Evolutionary conservation across 1,140 invertebrate genomes (phyloP).

Genomic region (Mactra quadrangularis): DNA sequence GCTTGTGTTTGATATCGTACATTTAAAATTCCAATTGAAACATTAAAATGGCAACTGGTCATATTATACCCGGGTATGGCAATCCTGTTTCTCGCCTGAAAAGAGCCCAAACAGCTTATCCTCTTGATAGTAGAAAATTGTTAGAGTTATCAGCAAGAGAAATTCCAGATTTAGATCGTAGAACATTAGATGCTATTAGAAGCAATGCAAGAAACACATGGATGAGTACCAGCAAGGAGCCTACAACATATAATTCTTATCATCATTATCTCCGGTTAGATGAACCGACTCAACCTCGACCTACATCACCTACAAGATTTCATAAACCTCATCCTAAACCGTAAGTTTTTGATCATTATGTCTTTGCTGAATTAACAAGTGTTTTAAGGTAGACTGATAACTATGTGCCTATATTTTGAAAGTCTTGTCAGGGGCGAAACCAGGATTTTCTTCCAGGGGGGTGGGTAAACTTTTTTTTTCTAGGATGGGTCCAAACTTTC

Average conservation of each 20-base stretch:
- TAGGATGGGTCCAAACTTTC: too few species aligned
- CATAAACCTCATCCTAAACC: conserved; percentile 79
- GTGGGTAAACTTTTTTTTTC: too few species aligned
- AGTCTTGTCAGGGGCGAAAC: too few species aligned
- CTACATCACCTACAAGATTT: conserved; percentile 70
- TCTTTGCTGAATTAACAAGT: too few species aligned
- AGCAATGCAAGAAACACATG: conserved; percentile 73
- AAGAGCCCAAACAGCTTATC: conserved; percentile 73
- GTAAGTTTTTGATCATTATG: conserved; percentile 70
- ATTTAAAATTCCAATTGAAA: neutral
- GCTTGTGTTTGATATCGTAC: neutral
- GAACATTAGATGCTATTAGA: conserved; percentile 71
- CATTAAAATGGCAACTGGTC: conserved; percentile 75
- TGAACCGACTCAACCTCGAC: conserved; percentile 66
- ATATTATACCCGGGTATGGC: conserved; percentile 79
- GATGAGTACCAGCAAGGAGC: conserved; percentile 58
- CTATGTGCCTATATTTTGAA: too few species aligned
- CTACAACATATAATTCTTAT: conserved; percentile 75
- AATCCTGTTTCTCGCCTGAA: conserved; percentile 73
- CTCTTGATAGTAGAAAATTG: conserved; percentile 70
- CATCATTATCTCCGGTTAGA: conserved; percentile 58
- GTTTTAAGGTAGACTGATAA: too few species aligned
- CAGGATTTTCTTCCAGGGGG: too few species aligned
- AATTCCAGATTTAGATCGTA: conserved; percentile 57
- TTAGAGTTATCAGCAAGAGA: conserved; percentile 63